Conservation (phyloP, 2,888 invertebrate genomes). For the Apamea epomidion region DNA sequence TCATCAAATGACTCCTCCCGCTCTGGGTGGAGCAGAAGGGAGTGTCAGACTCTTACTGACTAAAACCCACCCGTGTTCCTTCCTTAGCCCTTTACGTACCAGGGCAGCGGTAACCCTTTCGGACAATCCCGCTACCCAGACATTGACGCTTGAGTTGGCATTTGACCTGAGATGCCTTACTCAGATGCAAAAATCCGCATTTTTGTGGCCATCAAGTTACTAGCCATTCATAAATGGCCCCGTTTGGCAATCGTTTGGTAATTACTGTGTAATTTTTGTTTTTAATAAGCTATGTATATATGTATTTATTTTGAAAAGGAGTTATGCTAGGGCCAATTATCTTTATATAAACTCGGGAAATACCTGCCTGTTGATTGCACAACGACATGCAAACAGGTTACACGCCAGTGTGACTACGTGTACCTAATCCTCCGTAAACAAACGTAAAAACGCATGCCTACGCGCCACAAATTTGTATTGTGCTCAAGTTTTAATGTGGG, state of each 20-base stretch:
- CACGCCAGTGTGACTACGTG: neutral
- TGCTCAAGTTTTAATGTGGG: neutral
- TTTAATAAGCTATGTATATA: neutral
- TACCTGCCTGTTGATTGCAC: neutral
- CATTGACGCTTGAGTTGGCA: neutral
- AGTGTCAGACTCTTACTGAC: too few species aligned
- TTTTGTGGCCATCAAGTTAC: neutral
- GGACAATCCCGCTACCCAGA: too few species aligned
- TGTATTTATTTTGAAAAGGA: too few species aligned
- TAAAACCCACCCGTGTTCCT: too few species aligned
- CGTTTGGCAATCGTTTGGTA: neutral
- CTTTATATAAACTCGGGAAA: neutral
- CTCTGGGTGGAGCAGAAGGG: too few species aligned
- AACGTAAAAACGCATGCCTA: neutral
- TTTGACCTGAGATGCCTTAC: neutral
- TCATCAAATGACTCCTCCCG: too few species aligned
- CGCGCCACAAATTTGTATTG: neutral
- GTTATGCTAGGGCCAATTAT: too few species aligned
- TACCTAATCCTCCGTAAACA: too few species aligned
- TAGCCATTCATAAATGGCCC: neutral
- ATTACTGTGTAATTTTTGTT: neutral
- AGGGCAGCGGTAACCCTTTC: too few species aligned
- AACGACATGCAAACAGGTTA: conserved; percentile 1
- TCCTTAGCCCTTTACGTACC: too few species aligned
- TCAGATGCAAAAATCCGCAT: neutral